Evolutionary conservation across 2,797 vertebrate genomes (phyloP), one percentile per base, ranked within the genome.

Genomic region (Falco berigora): DNA sequence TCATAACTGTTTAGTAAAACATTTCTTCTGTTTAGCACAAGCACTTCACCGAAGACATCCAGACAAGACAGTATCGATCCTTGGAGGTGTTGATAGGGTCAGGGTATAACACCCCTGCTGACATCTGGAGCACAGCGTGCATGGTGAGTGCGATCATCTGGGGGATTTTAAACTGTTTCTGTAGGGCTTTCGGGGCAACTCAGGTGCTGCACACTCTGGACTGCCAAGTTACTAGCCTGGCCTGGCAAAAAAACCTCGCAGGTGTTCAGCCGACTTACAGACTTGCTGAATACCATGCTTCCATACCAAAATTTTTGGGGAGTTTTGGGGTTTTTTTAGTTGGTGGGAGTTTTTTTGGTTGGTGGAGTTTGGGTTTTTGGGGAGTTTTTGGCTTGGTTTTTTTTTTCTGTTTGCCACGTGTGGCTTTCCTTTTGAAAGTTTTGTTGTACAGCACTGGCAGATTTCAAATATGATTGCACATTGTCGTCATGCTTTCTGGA

Each of bases 21-120:
- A 4, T 68, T 56, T 71, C 32, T 92, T 85, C 28, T 85, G 1
- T 67, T 88, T n/a, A 99, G 99, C 98, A 99, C 97, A 99, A 99
- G 94, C 99, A 99, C 97, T 99, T 99, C 97, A 99, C 98, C 11
- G 99, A 99, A 78, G 99, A 99, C 96, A 99, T 99, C 96, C 99
- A 98, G 96, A 98, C 98, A 1, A 98, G 97, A 47, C 98, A 98
- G 49, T 98, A 98, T 73, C 97, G 98, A 3, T 98, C 98, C 63
- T 72, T 98, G 95, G 98, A 98, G 90, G 98, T 98, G 61, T 78
- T 98, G 55, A 98, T 98, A 86, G 98, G 98, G 5, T 98, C 98
- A 1, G 98, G 98, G 14, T 98, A 98, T 30, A 98, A 98, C 76
- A 98, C 98, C 25, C 98, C 98, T 20, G 98, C 98, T 40, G 98